Base-by-base conservation (phyloP, 2,888 invertebrate species). In the Phragmatobia fuliginosa region DNA sequence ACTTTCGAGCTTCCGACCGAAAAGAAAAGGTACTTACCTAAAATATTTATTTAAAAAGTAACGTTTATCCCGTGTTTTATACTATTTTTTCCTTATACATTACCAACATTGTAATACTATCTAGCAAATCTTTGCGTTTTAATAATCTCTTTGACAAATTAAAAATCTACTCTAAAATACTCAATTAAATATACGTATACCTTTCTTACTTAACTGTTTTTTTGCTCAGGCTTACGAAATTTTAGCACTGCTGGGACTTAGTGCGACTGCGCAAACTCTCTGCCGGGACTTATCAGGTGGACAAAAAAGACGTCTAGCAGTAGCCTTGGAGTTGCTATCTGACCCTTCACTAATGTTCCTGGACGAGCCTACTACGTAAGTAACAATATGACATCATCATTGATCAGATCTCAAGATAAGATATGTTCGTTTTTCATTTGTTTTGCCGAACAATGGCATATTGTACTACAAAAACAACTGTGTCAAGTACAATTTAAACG, bases 301-400 rank as follows among this genome's bases (percentile, higher is more conserved):
- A 4, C 98, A 98, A 88, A 96, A 97, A 80, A 97, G 98, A 86
- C 96, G 98, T 63, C 95, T 98, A 63, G 97, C 98, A 1, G 97
- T 98, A 62, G 98, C 98, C 8, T 92, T 98, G 76, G 98, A 98
- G 88, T 95, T 98, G 72, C 96, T 98, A 62, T 98, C 97, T 80
- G 98, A 98, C 89, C 98, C 98, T 16, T 98, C 98, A 28, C 96
- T 98, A 70, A 96, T 98, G 95, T 98, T 98, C 92, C 96, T 98
- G 76, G 98, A 98, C 86, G 98, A 98, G 88, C 98, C 98, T 60
- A 98, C 98, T 14, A 98, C 98, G 96, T 96, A 85, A 96, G 96
- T 95, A 67, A 59, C 3, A 5, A 63, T 63, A 41, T 32, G 16
- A 66, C 41, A 59, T 58, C 64, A 58, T 14, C n/a, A 41, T n/a